Evolutionary conservation across 2,888 invertebrate genomes (phyloP).

Genomic region (Phymatocera aterrima): DNA sequence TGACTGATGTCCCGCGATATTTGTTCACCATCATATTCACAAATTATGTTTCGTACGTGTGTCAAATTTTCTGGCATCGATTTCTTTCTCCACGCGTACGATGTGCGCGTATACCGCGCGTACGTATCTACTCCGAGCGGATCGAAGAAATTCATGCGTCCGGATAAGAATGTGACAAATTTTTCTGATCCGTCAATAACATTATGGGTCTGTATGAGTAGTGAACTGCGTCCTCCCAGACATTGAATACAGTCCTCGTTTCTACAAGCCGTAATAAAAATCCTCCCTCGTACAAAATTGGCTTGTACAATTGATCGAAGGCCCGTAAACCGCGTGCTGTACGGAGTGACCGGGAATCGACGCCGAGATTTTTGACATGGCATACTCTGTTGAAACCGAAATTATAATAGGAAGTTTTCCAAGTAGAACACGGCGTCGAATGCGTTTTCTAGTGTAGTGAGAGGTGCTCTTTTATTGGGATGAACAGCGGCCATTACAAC

Average conservation of each 20-base stretch:
- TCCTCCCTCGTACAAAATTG: constrained; percentile 5
- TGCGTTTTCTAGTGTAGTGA: neutral
- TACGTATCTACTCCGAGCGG: too few relatives aligned
- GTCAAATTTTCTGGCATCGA: too few relatives aligned
- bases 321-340: too few relatives aligned
- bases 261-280: neutral
- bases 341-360: neutral
- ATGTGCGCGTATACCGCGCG: too few relatives aligned
- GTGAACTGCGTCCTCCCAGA: neutral
- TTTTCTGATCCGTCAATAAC: neutral
- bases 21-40: too few relatives aligned
- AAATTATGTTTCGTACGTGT: too few relatives aligned
- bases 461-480: constrained; percentile 62
- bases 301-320: too few relatives aligned
- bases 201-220: neutral
- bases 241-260: too few relatives aligned
- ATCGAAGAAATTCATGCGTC: too few relatives aligned
- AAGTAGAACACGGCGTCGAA: neutral
- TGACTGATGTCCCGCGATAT: neutral
- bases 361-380: neutral
- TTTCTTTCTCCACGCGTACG: too few relatives aligned
- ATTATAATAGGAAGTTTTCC: neutral
- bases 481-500: constrained; percentile 67
- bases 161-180: neutral
- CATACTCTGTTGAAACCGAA: neutral